A percentile compares a stretch with the other conserved stretches of the same genome.
phyloP scores from a whole-genome alignment of 2,797 vertebrate species.

The Leptoclinus maculatus region DNA sequence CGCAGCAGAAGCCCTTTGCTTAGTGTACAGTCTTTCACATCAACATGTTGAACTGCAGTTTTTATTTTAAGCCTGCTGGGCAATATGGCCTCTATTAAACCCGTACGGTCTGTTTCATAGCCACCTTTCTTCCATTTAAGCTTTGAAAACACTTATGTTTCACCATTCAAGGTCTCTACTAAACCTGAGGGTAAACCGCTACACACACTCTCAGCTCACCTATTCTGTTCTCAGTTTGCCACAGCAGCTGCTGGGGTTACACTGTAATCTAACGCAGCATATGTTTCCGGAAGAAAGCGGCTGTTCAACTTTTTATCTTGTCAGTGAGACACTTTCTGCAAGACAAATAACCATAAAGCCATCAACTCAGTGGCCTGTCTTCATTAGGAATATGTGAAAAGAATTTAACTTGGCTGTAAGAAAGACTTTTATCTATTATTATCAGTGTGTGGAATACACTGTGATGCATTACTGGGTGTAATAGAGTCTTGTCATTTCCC shows the following conservation, averaged over 20 bases:
- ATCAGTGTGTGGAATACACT: background rate
- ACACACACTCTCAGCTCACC: slow-evolving; percentile 25
- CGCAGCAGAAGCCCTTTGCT: slow-evolving; percentile 9
- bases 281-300: slow-evolving; percentile 1
- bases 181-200: slow-evolving; percentile 54
- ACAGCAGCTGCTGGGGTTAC: slow-evolving; percentile 26
- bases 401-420: background rate
- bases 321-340: background rate
- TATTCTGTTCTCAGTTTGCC: slow-evolving; percentile 37
- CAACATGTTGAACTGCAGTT: slow-evolving; percentile 4
- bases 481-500: slow-evolving; percentile 4
- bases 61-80: slow-evolving; percentile 13
- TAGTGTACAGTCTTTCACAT: slow-evolving; percentile 31
- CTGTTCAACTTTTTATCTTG: slow-evolving; percentile 9
- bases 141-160: slow-evolving; percentile 49
- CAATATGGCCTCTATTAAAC: slow-evolving; percentile 43
- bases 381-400: background rate
- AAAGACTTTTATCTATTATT: background rate
- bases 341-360: slow-evolving; percentile 10
- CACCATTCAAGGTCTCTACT: slow-evolving; percentile 47
- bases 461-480: background rate
- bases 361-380: background rate
- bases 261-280: slow-evolving; percentile 3
- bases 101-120: slow-evolving; percentile 37
- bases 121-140: slow-evolving; percentile 31